Percentiles rank a stretch among this genome's conserved stretches.
Evolutionary conservation across 2,888 invertebrate species (phyloP).

Genomic region (Sphinx pinastri): DNA sequence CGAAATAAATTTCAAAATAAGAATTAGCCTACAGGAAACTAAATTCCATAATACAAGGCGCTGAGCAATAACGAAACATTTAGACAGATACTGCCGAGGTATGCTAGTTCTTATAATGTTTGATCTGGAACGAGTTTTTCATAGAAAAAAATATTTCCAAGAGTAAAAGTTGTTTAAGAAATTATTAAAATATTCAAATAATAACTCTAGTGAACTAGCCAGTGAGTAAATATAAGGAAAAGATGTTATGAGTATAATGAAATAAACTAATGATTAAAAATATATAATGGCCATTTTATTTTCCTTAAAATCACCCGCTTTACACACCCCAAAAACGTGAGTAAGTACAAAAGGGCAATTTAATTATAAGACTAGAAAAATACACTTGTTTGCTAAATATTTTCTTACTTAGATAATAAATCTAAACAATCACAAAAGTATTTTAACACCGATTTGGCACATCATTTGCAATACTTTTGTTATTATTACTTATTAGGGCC

Average conservation of each 20-base stretch:
- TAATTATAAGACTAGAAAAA: constrained; percentile 35
- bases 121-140: constrained; percentile 73
- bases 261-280: constrained; percentile 71
- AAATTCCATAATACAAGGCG: constrained; percentile 31
- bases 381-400: constrained; percentile 17
- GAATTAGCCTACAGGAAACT: constrained; percentile 37
- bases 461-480: not conserved
- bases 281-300: constrained; percentile 35
- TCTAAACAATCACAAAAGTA: constrained; percentile 9
- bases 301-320: not conserved
- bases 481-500: not conserved
- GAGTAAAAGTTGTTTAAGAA: constrained; percentile 75
- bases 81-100: constrained; percentile 35
- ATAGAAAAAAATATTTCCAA: constrained; percentile 70
- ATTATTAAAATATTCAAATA: constrained; percentile 80
- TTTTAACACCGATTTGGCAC: constrained; percentile 2
- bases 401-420: constrained; percentile 5
- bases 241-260: constrained; percentile 82
- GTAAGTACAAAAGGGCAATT: not conserved
- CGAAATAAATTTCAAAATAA: constrained; percentile 33
- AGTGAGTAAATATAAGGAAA: constrained; percentile 76
- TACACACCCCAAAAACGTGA: not conserved
- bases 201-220: constrained; percentile 80
- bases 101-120: constrained; percentile 42
- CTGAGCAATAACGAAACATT: constrained; percentile 47